Evolutionary conservation across 2,113 vertebrate species (phyloP).

Genomic region (Fregata magnificens): DNA sequence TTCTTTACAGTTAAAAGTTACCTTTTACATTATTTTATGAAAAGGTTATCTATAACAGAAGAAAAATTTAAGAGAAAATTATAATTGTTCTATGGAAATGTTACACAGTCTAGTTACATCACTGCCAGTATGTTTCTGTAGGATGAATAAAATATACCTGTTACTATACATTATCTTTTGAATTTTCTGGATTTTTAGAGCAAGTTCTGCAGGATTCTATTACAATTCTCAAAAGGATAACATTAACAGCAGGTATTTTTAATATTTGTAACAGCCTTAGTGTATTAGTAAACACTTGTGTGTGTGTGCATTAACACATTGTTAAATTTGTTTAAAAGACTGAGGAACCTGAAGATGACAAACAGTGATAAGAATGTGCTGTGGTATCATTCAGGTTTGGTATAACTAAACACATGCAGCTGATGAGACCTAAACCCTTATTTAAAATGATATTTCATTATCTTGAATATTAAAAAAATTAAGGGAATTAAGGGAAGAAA

Average conservation of each 20-base stretch:
- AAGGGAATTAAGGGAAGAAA: not conserved
- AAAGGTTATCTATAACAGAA: not conserved
- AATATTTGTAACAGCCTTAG: not conserved
- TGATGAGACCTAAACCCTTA: not conserved
- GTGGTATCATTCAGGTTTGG: not conserved
- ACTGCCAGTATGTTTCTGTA: not conserved
- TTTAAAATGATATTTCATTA: not conserved
- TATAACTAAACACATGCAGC: not conserved
- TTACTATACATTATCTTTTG: not conserved
- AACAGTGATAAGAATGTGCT: not conserved
- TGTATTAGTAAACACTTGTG: not conserved
- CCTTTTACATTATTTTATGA: not conserved
- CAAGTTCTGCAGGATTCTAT: not conserved
- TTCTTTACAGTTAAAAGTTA: not conserved
- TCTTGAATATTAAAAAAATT: not conserved
- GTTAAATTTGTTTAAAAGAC: not conserved
- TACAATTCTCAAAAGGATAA: not conserved
- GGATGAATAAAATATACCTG: not conserved
- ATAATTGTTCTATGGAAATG: not conserved
- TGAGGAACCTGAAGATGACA: not conserved
- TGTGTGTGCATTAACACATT: not conserved
- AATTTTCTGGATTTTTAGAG: not conserved
- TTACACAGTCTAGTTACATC: not conserved
- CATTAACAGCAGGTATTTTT: not conserved
- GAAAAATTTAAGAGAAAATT: not conserved